Evolutionary conservation across 2,113 vertebrate genomes (phyloP).

Genomic region (Symphodus melops): DNA sequence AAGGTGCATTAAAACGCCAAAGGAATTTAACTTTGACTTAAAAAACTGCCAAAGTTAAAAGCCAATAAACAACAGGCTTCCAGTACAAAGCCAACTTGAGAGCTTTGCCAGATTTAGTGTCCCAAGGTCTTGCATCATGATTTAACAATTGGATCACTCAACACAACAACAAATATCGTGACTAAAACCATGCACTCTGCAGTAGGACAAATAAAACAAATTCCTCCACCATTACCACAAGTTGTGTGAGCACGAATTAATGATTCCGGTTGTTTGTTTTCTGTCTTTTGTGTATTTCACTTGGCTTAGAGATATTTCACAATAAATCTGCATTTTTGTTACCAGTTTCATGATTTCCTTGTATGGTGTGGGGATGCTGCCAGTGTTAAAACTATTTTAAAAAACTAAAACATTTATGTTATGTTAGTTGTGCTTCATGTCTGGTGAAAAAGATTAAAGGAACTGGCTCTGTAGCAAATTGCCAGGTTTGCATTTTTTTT

Average conservation of each 20-base stretch:
- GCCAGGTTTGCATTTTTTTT: slow-evolving; percentile 16
- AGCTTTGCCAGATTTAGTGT: neutral
- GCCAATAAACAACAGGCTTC: too few relatives aligned
- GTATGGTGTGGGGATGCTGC: neutral
- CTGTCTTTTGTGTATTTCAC: neutral
- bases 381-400: neutral
- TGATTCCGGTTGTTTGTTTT: neutral
- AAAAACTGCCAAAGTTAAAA: too few relatives aligned
- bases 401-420: neutral
- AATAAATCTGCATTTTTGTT: neutral
- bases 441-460: neutral
- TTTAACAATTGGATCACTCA: neutral
- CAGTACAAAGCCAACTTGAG: too few relatives aligned
- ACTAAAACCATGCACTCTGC: neutral
- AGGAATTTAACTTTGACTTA: too few relatives aligned
- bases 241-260: neutral
- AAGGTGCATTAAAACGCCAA: too few relatives aligned
- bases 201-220: neutral
- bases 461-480: neutral
- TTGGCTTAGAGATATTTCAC: neutral
- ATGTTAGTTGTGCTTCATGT: neutral
- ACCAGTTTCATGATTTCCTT: neutral
- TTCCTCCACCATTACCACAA: neutral
- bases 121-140: neutral
- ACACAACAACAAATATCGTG: neutral